These are phyloP conservation scores for Tapera naevia DNA, from an alignment of 2,797 vertebrate species.

Conservation along the genomic window DNA sequence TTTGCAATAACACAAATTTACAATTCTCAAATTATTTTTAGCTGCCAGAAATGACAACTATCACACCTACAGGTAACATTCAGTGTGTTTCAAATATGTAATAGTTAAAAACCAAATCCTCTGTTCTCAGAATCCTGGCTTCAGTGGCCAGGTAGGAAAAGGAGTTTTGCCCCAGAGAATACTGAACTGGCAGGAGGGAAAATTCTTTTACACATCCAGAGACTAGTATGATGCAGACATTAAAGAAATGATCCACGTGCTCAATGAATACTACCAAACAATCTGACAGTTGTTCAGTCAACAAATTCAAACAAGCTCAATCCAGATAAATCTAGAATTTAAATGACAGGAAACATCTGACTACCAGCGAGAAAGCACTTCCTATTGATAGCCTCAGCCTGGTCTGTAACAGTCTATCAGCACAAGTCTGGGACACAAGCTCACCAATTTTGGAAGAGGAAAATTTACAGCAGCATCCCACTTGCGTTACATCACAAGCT, in stretches of 20 bases:
- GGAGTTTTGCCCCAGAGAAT: background rate
- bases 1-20: background rate
- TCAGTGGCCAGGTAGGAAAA: background rate
- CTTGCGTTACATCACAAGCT: background rate
- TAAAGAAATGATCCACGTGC: background rate
- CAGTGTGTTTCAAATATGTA: background rate
- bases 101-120: background rate
- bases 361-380: background rate
- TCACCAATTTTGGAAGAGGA: background rate
- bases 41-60: background rate
- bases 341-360: background rate
- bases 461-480: background rate
- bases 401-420: background rate
- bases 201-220: background rate
- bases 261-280: background rate
- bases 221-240: background rate
- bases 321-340: background rate
- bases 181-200: background rate
- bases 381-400: background rate
- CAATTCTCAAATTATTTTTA: background rate
- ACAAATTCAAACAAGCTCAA: background rate
- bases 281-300: background rate
- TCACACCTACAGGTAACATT: background rate
- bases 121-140: background rate
- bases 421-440: background rate